Percentiles rank a stretch among this genome's conserved stretches.
Evolutionary conservation across 2,888 invertebrate species (phyloP).

Genomic region (Pherbina coryleti): DNA sequence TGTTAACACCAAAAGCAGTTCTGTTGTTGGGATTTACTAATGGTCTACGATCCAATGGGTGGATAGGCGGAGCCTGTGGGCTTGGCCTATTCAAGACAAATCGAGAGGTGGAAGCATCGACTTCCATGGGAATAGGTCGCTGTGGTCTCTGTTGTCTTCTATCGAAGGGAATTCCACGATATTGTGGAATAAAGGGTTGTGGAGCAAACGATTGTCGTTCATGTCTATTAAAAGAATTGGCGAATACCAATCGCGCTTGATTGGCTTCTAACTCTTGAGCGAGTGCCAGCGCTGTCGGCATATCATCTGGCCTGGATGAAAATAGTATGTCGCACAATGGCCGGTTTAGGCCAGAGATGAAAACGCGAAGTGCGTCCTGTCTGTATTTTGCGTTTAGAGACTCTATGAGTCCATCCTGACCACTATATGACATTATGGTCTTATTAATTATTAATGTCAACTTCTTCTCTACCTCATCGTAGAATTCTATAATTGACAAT

Average conservation of each 20-base stretch:
- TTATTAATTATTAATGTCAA: conserved; percentile 23
- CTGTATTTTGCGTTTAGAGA: conserved; percentile 1
- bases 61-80: no score
- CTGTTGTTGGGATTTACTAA: no score
- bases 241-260: conserved; percentile 23
- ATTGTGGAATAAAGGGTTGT: neutral
- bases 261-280: conserved; percentile 34
- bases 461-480: conserved; percentile 23
- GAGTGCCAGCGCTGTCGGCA: conserved; percentile 27
- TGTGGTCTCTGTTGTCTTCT: no score
- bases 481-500: neutral
- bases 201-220: neutral
- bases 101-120: no score
- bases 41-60: no score
- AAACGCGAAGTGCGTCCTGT: neutral
- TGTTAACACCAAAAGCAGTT: no score
- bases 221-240: neutral
- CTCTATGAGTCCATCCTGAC: neutral
- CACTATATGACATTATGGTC: neutral
- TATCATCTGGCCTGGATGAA: conserved; percentile 4
- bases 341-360: conserved; percentile 1
- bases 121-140: no score
- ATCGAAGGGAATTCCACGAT: no score
- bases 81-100: no score
- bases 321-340: conserved; percentile 30